These are phyloP conservation scores for Ridgeia piscesae DNA, from an alignment of 1,140 invertebrate genomes.

Conservation along the genomic window DNA sequence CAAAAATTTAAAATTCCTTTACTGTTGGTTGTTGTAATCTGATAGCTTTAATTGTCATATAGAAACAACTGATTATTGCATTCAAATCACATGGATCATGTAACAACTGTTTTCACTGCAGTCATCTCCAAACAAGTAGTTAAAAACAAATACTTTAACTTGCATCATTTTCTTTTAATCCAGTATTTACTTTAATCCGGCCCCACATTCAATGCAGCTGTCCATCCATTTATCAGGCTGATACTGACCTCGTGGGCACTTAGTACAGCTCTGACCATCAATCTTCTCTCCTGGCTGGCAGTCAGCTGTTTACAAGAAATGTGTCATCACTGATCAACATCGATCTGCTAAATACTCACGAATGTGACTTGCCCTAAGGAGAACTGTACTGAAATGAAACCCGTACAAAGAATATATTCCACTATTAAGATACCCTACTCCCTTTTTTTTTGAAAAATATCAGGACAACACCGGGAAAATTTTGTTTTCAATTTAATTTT, in stretches of 20 bases:
- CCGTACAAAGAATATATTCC: neutral
- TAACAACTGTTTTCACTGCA: neutral
- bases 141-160: conserved; percentile 47
- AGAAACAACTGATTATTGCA: neutral
- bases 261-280: conserved; percentile 70
- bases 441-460: too few species aligned
- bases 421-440: too few species aligned
- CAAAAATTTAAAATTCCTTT: neutral
- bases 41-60: neutral
- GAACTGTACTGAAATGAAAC: neutral
- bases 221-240: conserved; percentile 70
- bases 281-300: conserved; percentile 78
- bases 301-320: conserved; percentile 38
- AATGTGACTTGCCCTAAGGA: neutral
- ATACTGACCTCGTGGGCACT: conserved; percentile 89
- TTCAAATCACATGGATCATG: neutral
- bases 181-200: conserved; percentile 3
- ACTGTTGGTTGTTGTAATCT: neutral
- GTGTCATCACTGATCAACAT: neutral
- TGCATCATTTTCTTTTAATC: conserved; percentile 16
- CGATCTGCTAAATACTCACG: neutral
- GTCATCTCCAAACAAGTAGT: neutral
- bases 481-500: too few species aligned
- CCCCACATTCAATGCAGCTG: neutral
- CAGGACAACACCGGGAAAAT: too few species aligned